These are phyloP conservation scores for Palaemon carinicauda DNA, from an alignment of 1,140 invertebrate genomes.

Conservation along the genomic window DNA sequence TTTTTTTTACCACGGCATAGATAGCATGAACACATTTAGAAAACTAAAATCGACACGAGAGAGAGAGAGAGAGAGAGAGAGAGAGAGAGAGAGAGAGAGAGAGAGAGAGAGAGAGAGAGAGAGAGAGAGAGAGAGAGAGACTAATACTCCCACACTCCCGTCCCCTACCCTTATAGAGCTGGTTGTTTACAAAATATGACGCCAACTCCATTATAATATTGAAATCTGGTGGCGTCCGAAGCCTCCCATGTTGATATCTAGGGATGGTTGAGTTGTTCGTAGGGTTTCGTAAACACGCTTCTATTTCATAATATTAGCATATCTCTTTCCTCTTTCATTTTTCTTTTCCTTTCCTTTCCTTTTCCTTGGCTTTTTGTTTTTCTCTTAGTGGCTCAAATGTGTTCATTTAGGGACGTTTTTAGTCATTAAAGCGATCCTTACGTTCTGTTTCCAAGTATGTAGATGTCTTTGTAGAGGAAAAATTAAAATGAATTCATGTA, in stretches of 20 bases:
- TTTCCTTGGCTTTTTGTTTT: background rate
- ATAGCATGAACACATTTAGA: no score
- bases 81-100: no score
- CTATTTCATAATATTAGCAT: background rate
- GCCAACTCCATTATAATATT: constrained; percentile 57
- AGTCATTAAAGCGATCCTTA: no score
- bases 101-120: no score
- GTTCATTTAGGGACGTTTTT: no score
- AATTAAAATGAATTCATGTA: no score
- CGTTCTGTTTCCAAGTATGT: no score
- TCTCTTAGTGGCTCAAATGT: no score
- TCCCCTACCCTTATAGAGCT: background rate
- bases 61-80: no score
- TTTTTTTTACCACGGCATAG: no score
- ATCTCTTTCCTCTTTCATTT: background rate
- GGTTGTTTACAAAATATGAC: constrained; percentile 56
- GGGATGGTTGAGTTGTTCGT: background rate
- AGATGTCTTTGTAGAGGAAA: no score
- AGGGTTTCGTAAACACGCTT: background rate
- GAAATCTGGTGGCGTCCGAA: constrained; percentile 51
- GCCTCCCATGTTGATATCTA: background rate
- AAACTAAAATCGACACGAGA: no score
- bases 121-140: background rate
- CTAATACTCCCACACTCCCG: background rate
- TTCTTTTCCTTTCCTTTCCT: background rate